Evolutionary conservation across 2,113 vertebrate species (phyloP), one percentile per base, ranked within the genome.

Genomic region (Ageneiosus marmoratus): DNA sequence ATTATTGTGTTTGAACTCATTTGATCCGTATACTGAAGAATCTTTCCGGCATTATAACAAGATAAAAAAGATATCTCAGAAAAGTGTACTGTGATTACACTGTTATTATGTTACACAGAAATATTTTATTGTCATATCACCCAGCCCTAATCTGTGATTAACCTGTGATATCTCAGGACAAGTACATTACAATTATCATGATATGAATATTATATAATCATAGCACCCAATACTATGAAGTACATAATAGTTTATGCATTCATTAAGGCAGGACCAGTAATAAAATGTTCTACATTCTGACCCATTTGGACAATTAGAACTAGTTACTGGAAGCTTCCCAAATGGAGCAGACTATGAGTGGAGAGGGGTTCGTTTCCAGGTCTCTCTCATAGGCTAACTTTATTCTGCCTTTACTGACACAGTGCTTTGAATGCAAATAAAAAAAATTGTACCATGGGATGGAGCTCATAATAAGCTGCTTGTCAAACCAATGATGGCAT

Each of bases 251-350:
- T 88, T 90, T 88, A 62, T 65, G 81, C 89, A 88, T 89, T 85
- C 87, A 91, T 87, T 75, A 88, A 89, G 77, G 79, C 55, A 67
- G 60, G 85, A 88, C 83, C 77, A 80, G 85, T 80, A 51, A 70
- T 67, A 29, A 82, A 86, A 85, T 46, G 51, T 13, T 12, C 34
- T 29, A 79, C 48, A 69, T 24, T 41, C 80, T 22, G 32, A 58
- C 37, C 79, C n/a, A 22, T 81, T 81, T 51, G 44, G 79, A 41
- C 53, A 34, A 24, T 80, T 81, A 55, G 78, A 41, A 76, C 74
- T n/a, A 34, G 37, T 48, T 84, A 56, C 67, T 32, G 77, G 48
- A 62, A 76, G 60, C 72, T 80, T 76, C 41, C 58, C 44, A 22
- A 20, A 27, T 9, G 12, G 83, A 81, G 27, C 55, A 18, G 29